Base-by-base conservation (phyloP, 2,113 vertebrate genomes). In the Strix uralensis region DNA sequence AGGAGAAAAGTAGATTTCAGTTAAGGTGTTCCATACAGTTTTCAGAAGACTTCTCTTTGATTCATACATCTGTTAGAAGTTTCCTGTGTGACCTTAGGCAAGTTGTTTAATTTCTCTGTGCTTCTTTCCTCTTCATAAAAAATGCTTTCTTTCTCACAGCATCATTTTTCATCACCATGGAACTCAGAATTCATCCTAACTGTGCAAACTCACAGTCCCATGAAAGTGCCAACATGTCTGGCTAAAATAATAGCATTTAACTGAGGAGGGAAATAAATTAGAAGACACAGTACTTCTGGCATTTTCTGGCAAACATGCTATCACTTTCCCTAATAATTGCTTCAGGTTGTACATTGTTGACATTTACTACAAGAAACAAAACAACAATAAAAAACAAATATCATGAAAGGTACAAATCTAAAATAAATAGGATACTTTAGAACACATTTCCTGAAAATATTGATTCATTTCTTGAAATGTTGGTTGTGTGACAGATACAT, bases 321-420 rank as follows among this genome's bases (percentile, higher is more conserved):
- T 77, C 81, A 62, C n/a, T 90, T 96, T 91, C 25, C 18, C 27
- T 91, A 36, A 94, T 95, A 96, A 97, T 96, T 96, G 88, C 58
- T 80, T 96, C 83, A 92, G 55, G 42, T 75, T 96, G 62, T 69
- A 94, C 18, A 70, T 55, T 96, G 73, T 91, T 97, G 90, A 92
- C 52, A 94, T 94, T 95, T 96, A 47, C 46, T 84, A 94, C 29
- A 83, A 51, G 69, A 85, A 96, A 85, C 17, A 96, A 94, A 98
- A 90, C 47, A 97, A 54, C 62, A 96, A 88, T 59, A 88, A 83
- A 93, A 95, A 86, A n/a, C 15, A 93, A 63, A 34, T 71, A 94
- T 65, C 11, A n/a, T 81, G 81, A 93, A 77, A 95, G 16, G 5
- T 66, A 58, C 38, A 81, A 75, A 95, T 78, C 40, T 65, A 81